Evolutionary conservation across 2,113 vertebrate species (phyloP).

Genomic region (Calcarius ornatus): DNA sequence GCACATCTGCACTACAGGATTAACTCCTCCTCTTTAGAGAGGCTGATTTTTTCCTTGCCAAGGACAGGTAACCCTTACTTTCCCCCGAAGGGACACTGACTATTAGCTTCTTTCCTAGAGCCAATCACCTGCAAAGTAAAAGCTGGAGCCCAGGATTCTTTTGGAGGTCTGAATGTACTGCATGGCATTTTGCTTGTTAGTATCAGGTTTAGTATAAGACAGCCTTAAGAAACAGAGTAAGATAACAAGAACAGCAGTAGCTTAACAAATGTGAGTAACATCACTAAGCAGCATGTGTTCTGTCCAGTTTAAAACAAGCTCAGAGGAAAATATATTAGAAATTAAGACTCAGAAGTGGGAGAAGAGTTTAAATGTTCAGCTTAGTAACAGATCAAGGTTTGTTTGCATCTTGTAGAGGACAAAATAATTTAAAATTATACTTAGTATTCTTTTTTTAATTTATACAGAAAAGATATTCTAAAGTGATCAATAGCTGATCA

Average conservation of each 20-base stretch:
- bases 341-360: background rate
- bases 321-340: background rate
- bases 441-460: background rate
- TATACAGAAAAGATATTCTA: background rate
- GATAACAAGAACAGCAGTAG: background rate
- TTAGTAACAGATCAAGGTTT: background rate
- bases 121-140: background rate
- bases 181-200: background rate
- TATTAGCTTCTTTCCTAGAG: background rate
- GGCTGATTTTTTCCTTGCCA: background rate
- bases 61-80: background rate
- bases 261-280: background rate
- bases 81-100: background rate
- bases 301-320: background rate
- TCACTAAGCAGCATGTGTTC: background rate
- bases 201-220: background rate
- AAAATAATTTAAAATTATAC: background rate
- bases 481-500: background rate
- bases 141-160: background rate
- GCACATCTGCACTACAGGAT: background rate
- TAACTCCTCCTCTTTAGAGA: background rate
- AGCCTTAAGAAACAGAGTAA: background rate
- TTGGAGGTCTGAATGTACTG: background rate
- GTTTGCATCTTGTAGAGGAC: background rate
- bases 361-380: background rate